These are phyloP conservation scores for Lasiurus borealis DNA, from an alignment of 2,113 vertebrate species.

Conservation along the genomic window DNA sequence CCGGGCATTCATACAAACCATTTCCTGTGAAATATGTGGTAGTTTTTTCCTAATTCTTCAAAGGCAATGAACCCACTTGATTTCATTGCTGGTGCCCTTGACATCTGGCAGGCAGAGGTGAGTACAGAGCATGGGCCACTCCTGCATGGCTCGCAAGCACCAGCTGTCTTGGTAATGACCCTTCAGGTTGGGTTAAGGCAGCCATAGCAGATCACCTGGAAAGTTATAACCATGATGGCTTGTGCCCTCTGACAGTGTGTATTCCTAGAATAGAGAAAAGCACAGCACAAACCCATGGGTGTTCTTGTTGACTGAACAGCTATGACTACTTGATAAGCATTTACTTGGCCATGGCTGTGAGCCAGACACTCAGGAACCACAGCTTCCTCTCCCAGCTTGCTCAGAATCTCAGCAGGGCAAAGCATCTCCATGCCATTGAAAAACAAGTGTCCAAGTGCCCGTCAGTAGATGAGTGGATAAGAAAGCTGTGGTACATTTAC, in stretches of 20 bases:
- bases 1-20: neutral
- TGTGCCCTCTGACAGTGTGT: neutral
- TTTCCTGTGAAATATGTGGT: neutral
- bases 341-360: neutral
- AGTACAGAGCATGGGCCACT: neutral
- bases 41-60: neutral
- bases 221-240: neutral
- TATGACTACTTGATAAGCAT: conserved; percentile 18
- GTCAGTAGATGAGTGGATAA: neutral
- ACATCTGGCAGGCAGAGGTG: neutral
- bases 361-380: neutral
- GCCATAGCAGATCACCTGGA: neutral
- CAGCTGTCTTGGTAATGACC: neutral
- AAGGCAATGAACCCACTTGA: neutral
- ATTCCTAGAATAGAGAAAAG: conserved; percentile 28
- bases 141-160: accelerated
- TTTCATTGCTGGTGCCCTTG: neutral
- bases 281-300: neutral
- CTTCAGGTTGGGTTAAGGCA: neutral
- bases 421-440: neutral
- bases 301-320: neutral
- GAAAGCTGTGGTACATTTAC: neutral
- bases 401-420: neutral
- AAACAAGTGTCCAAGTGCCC: neutral
- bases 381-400: neutral